phyloP scores from a whole-genome alignment of 2,113 vertebrate genomes.

The Boleophthalmus pectinirostris region DNA sequence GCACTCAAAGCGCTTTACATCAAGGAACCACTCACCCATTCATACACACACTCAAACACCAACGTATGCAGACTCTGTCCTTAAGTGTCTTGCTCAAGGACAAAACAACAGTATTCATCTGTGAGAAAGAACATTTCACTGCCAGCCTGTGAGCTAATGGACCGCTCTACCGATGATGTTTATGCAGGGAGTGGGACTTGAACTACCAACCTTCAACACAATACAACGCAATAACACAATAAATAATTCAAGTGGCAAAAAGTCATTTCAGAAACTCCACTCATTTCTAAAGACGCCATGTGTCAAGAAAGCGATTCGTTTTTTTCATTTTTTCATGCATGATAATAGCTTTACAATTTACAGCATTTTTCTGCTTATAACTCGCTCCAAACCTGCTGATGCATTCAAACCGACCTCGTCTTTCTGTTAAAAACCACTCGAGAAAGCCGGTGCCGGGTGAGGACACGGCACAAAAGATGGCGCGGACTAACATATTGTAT shows the following conservation, averaged over 20 bases:
- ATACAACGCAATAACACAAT: neutral
- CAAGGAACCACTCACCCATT: no score
- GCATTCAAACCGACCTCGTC: constrained; percentile 1
- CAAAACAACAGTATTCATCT: no score
- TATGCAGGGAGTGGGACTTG: no score
- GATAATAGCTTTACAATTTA: neutral
- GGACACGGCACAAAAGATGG: neutral
- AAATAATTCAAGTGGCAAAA: neutral
- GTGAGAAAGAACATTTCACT: no score
- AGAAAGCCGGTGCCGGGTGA: neutral
- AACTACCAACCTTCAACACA: neutral
- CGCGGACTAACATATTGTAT: constrained; percentile 7
- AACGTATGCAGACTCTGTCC: no score
- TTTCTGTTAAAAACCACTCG: constrained; percentile 9
- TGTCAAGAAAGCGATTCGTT: no score
- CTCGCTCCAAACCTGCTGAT: constrained; percentile 14
- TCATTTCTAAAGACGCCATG: neutral
- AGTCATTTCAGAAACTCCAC: neutral
- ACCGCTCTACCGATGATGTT: no score
- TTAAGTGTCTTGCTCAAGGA: no score
- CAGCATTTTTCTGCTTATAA: neutral
- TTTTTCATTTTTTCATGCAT: no score
- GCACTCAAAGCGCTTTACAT: no score
- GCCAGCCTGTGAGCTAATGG: no score
- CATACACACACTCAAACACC: no score